Percentiles rank a stretch among this genome's conserved stretches.
phyloP scores from a whole-genome alignment of 2,888 invertebrate genomes.

The Orthosia gracilis region DNA sequence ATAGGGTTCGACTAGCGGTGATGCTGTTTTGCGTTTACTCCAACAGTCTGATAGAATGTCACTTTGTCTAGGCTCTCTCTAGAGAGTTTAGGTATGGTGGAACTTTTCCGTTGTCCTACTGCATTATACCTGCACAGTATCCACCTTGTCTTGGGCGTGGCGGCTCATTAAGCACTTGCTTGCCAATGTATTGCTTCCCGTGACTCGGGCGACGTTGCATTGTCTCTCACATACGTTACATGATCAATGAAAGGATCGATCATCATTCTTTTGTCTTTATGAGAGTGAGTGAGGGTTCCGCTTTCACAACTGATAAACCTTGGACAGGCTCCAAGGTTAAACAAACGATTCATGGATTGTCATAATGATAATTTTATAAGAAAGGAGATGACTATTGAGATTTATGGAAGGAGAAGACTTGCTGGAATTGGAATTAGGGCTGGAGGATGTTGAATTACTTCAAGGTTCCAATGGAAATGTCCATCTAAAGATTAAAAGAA shows the following conservation, averaged over 20 bases:
- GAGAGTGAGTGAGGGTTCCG: constrained; percentile 13
- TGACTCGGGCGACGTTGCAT: constrained; percentile 37
- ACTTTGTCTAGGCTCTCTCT: too few relatives aligned
- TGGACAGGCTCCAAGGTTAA: not conserved
- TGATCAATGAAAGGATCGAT: constrained; percentile 14
- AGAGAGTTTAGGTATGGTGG: too few relatives aligned
- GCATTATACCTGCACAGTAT: not conserved
- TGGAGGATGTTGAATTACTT: too few relatives aligned
- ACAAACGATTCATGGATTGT: too few relatives aligned
- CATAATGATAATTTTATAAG: not conserved
- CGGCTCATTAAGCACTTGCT: constrained; percentile 42
- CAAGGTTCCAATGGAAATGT: too few relatives aligned
- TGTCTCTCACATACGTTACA: constrained; percentile 27
- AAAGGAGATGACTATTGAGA: too few relatives aligned
- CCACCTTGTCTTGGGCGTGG: constrained; percentile 30
- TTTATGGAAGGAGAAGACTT: not conserved
- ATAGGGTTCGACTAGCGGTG: too few relatives aligned
- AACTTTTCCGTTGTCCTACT: constrained; percentile 26
- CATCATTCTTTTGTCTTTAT: constrained; percentile 22
- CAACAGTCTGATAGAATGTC: too few relatives aligned
- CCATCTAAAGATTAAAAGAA: too few relatives aligned
- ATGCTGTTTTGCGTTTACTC: too few relatives aligned
- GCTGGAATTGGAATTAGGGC: too few relatives aligned
- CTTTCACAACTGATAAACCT: not conserved
- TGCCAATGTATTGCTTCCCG: constrained; percentile 59